Evolutionary conservation across 2,888 invertebrate species (phyloP).

Genomic region (Lithophane socia): DNA sequence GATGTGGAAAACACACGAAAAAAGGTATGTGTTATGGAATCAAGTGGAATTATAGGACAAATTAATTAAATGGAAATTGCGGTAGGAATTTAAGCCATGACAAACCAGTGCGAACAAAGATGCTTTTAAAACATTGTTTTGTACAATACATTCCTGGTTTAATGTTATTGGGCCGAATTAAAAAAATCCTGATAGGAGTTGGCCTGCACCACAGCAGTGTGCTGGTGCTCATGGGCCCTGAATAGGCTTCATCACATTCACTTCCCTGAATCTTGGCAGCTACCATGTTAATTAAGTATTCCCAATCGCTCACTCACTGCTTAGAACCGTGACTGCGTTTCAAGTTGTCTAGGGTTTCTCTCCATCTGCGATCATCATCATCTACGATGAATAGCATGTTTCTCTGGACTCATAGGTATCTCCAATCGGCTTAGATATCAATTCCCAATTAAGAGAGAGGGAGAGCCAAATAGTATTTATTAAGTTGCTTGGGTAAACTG

Average conservation of each 20-base stretch:
- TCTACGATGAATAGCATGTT: background rate
- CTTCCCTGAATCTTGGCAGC: background rate
- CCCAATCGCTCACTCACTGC: background rate
- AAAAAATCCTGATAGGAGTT: background rate
- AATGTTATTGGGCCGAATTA: background rate
- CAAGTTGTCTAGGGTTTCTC: background rate
- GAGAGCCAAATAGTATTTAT: background rate
- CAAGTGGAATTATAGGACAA: too few species aligned
- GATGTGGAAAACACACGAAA: background rate
- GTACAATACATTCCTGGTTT: background rate
- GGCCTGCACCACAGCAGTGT: background rate
- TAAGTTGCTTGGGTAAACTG: background rate
- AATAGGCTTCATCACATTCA: background rate
- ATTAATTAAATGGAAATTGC: background rate
- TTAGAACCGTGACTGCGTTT: background rate
- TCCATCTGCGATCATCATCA: background rate
- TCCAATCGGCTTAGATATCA: background rate
- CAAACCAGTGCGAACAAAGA: background rate
- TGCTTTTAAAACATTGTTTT: background rate
- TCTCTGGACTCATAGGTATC: background rate
- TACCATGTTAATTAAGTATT: background rate
- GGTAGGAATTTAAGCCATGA: background rate
- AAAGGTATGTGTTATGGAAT: too few species aligned
- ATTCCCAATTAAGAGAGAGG: background rate
- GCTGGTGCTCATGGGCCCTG: background rate